A percentile compares a stretch with the other conserved stretches of the same genome.
These are phyloP conservation scores for Diadophis punctatus DNA, from an alignment of 2,113 vertebrate genomes.

Conservation along the genomic window DNA sequence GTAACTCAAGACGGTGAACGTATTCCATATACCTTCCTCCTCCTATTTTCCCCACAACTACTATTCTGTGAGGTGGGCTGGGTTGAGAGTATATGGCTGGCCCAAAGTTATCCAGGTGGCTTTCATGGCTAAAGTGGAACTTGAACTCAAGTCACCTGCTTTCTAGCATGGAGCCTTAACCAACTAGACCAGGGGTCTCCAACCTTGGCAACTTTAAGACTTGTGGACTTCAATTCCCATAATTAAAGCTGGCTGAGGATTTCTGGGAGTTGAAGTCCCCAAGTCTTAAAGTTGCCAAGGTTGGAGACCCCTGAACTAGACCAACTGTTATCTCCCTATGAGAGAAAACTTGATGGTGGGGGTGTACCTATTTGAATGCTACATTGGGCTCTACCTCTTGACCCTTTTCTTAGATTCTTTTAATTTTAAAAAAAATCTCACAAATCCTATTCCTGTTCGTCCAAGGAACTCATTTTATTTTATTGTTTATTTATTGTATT, in stretches of 20 bases:
- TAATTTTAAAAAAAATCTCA: neutral
- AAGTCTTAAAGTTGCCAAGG: too few relatives aligned
- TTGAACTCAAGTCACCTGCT: neutral
- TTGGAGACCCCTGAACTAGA: too few relatives aligned
- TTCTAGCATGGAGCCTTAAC: neutral
- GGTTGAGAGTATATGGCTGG: neutral
- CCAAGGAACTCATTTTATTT: neutral
- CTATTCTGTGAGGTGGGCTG: neutral
- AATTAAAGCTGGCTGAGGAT: too few relatives aligned
- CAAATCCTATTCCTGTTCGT: neutral
- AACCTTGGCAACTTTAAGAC: too few relatives aligned
- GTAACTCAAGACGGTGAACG: neutral
- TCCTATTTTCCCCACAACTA: neutral
- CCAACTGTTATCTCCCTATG: neutral
- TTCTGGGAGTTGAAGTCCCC: too few relatives aligned
- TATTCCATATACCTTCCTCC: neutral
- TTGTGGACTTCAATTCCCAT: too few relatives aligned
- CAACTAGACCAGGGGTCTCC: neutral
- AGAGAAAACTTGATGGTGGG: neutral
- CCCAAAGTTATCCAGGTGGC: neutral
- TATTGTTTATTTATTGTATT: too few relatives aligned
- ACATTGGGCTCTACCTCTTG: neutral
- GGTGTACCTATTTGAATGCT: neutral
- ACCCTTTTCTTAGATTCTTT: neutral
- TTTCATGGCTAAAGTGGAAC: neutral